Evolutionary conservation across 1,140 invertebrate genomes (phyloP), one percentile per base, ranked within the genome.

Genomic region (Cylas formicarius): DNA sequence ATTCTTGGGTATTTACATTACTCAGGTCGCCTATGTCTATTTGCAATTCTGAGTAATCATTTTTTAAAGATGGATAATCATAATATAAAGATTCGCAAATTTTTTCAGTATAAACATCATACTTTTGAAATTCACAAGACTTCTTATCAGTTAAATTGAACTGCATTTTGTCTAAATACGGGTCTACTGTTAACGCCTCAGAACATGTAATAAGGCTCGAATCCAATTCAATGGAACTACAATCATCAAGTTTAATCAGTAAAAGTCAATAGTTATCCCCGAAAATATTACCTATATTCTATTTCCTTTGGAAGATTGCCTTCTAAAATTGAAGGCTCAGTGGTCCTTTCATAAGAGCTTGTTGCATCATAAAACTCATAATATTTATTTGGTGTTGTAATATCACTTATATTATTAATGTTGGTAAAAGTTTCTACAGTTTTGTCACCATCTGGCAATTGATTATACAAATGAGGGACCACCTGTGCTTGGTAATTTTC

Each of bases 1-100:
- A 62, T 28, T 67, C 66, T 33, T 66, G 63, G 5, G 63, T 54
- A 39, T 58, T 63, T 1, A 67, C 62, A 42, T 57, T 58, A 22
- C 43, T 65, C 9, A 67, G 46, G 45, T 67, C 62, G n/a, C 48
- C 49, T 6, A 62, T 48, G 34, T 63, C 58, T 20, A 65, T 52
- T 47, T 58, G 56, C 17, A 63, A 36, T n/a, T 64, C 62, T 24
- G 59, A 55, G 45, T 63, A 63, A 31, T 64, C 60, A 24, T 41
- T 55, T 46, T 56, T 58, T 33, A 62, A 34, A 2, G 58, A 17
- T 9, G 53, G 40, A 28, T 64, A 61, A 20, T 66, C 60, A 43
- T 60, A 63, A 41, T 61, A 63, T 48, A 63, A 60, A 19, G 41
- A 57, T 21, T 64, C 62, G 44, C 63, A 66, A 3, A 63, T 53